phyloP scores from a whole-genome alignment of 2,888 invertebrate species.

The Pyrochroa serraticornis region DNA sequence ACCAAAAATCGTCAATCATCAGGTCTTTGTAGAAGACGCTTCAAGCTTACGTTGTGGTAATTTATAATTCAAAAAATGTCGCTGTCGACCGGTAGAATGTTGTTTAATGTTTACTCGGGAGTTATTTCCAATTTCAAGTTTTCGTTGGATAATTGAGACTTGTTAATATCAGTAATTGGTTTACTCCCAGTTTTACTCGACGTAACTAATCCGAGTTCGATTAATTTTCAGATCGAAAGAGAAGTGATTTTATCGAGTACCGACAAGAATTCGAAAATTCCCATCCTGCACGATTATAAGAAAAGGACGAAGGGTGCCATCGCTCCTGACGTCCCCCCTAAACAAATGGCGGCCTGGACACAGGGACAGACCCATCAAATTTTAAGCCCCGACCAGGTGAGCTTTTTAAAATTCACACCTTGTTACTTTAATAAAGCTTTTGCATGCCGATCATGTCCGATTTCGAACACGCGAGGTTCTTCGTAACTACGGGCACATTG shows the following conservation, averaged over 20 bases:
- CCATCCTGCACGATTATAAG: slow-evolving; percentile 76
- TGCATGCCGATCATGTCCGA: slow-evolving; percentile 20
- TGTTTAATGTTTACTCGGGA: too few species aligned
- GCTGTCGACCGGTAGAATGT: too few species aligned
- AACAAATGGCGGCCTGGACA: slow-evolving; percentile 76
- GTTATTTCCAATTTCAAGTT: too few species aligned
- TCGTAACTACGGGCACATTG: slow-evolving; percentile 34
- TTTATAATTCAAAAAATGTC: too few species aligned
- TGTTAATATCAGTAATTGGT: too few species aligned
- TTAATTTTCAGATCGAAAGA: slow-evolving; percentile 72
- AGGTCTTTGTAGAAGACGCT: too few species aligned
- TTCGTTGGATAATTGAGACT: too few species aligned
- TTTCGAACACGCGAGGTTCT: slow-evolving; percentile 34
- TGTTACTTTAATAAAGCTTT: slow-evolving; percentile 6
- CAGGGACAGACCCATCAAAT: slow-evolving; percentile 56
- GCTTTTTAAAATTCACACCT: slow-evolving; percentile 5
- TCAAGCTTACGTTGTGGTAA: too few species aligned
- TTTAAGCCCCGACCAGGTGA: slow-evolving; percentile 55
- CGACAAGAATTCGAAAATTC: slow-evolving; percentile 80
- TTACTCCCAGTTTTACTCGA: too few species aligned
- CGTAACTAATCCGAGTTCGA: too few species aligned
- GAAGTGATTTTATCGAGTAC: slow-evolving; percentile 76
- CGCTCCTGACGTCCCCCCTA: slow-evolving; percentile 77
- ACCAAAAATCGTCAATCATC: too few species aligned
- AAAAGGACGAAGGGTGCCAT: slow-evolving; percentile 64